Conservation (phyloP, 2,888 invertebrate genomes). For the Sphaerophoria rueppellii region DNA sequence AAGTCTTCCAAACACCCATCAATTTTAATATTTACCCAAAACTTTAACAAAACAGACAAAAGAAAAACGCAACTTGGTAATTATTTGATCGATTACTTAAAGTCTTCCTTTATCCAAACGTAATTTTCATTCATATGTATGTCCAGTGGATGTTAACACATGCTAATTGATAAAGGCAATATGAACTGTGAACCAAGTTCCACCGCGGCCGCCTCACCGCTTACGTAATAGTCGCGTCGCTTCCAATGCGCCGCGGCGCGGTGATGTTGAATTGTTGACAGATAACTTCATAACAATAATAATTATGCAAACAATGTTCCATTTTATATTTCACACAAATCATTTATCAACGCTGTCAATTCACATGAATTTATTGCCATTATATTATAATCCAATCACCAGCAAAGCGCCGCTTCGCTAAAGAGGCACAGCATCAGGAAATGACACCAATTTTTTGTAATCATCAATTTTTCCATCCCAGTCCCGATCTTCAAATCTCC, state of each 20-base stretch:
- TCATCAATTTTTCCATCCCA: conserved; percentile 2
- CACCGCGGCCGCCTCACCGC: background rate
- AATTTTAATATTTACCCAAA: background rate
- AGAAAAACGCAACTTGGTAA: background rate
- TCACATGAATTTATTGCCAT: conserved; percentile 38
- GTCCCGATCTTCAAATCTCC: no score
- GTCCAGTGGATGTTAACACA: background rate
- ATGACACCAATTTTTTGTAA: conserved; percentile 19
- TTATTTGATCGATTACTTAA: background rate
- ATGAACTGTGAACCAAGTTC: background rate
- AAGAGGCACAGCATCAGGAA: conserved; percentile 15
- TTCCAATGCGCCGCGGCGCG: no score
- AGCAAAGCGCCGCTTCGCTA: background rate
- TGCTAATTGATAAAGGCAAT: conserved; percentile 7
- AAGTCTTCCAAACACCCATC: no score
- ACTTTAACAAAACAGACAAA: background rate
- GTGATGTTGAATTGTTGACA: background rate
- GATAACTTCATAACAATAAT: conserved; percentile 21
- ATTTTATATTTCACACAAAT: conserved; percentile 40
- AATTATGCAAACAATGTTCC: conserved; percentile 33
- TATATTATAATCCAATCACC: conserved; percentile 11
- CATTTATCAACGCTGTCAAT: conserved; percentile 33
- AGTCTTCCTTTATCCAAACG: background rate
- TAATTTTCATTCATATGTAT: background rate
- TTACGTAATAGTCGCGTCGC: background rate